Conservation (phyloP, 2,888 invertebrate genomes). For the Teinopalpus imperialis region DNA sequence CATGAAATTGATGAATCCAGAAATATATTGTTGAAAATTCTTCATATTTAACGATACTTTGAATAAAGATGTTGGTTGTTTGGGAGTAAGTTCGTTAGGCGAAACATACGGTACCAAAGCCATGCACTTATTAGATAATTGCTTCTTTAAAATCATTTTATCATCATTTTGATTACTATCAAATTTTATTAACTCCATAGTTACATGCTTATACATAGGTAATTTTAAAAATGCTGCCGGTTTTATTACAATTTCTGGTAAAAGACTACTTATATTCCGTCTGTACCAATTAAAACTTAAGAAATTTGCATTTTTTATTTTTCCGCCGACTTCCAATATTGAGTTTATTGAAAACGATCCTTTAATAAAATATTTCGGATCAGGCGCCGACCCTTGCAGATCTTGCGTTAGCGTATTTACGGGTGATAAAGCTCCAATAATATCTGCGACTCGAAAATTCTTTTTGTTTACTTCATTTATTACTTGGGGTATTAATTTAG, state of each 20-base stretch:
- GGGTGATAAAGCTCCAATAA: too few species aligned
- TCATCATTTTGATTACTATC: background rate
- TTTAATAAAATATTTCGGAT: background rate
- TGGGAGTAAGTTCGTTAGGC: background rate
- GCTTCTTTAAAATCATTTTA: background rate
- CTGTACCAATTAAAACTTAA: background rate
- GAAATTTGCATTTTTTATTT: background rate
- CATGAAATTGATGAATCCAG: conserved; percentile 1
- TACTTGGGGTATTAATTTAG: conserved; percentile 52
- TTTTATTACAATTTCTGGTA: conserved; percentile 5
- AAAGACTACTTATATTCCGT: background rate
- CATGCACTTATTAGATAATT: conserved; percentile 8
- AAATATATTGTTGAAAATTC: background rate
- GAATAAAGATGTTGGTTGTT: background rate
- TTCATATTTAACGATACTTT: background rate
- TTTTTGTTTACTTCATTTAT: conserved; percentile 36
- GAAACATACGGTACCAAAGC: conserved; percentile 11
- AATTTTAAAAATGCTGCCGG: too few species aligned
- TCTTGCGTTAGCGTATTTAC: too few species aligned
- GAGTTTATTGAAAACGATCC: conserved; percentile 1
- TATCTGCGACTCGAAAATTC: too few species aligned
- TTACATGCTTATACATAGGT: conserved; percentile 4
- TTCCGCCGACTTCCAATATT: background rate
- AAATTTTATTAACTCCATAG: background rate
- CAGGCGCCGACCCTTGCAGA: too few species aligned